Evolutionary conservation across 1,140 invertebrate genomes (phyloP).

Genomic region (Dendroctonus valens): DNA sequence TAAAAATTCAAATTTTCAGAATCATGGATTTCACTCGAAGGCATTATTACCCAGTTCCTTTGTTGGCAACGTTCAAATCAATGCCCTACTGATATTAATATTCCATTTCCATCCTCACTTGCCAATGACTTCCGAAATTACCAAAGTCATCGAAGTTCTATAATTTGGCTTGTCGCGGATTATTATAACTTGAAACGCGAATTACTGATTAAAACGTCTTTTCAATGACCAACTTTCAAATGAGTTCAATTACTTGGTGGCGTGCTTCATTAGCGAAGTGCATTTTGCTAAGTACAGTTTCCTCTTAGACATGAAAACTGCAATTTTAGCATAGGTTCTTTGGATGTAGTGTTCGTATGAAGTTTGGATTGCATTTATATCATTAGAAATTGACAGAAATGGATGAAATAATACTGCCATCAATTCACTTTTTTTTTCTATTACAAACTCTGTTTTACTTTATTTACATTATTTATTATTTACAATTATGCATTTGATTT

Average conservation of each 20-base stretch:
- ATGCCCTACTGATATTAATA: neutral
- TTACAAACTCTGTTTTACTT: too few species aligned
- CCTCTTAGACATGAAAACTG: neutral
- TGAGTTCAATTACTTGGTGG: too few species aligned
- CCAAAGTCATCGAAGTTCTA: conserved; percentile 1
- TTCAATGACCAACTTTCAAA: neutral
- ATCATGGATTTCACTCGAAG: too few species aligned
- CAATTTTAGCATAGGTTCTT: neutral
- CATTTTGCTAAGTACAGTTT: neutral
- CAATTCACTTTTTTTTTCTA: too few species aligned
- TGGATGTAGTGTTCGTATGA: too few species aligned
- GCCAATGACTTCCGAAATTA: conserved; percentile 3
- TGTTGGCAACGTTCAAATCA: conserved; percentile 6
- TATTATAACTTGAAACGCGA: neutral
- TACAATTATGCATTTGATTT: too few species aligned
- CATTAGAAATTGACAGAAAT: too few species aligned
- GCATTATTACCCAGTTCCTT: neutral
- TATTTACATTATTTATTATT: too few species aligned
- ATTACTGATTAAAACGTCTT: neutral
- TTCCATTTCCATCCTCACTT: neutral
- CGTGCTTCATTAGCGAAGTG: neutral
- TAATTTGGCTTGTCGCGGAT: neutral
- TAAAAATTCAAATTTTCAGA: too few species aligned
- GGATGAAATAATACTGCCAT: too few species aligned
- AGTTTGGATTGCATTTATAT: too few species aligned